Conservation (phyloP, 2,888 invertebrate genomes). For the Tetranychus piercei region DNA sequence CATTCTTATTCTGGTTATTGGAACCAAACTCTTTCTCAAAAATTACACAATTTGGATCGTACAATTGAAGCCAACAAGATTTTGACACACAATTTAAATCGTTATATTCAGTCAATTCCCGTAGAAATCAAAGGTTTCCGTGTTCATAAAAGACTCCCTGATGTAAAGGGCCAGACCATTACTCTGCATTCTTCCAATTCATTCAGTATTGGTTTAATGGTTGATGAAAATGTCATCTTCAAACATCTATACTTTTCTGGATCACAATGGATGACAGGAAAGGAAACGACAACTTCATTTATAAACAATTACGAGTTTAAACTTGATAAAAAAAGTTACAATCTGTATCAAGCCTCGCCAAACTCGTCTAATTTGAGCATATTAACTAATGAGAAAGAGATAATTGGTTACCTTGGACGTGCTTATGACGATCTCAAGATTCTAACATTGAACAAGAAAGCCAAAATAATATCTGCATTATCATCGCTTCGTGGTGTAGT, state of each 20-base stretch:
- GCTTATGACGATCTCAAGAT: background rate
- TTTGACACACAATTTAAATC: background rate
- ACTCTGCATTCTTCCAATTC: background rate
- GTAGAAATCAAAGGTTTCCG: background rate
- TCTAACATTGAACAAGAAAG: background rate
- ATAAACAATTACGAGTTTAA: background rate
- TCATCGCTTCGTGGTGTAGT: background rate
- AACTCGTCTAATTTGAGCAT: background rate
- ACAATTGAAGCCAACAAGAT: background rate
- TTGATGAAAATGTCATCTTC: background rate
- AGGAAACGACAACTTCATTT: background rate
- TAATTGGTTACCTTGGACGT: background rate
- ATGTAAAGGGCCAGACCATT: background rate
- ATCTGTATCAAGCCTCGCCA: background rate
- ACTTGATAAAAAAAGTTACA: background rate
- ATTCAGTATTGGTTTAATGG: background rate
- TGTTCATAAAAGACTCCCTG: background rate
- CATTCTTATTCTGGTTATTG: background rate
- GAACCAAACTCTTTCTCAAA: background rate
- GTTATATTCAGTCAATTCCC: background rate
- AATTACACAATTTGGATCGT: background rate
- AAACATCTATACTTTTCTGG: background rate
- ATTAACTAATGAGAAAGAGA: background rate
- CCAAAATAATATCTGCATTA: background rate
- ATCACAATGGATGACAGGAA: background rate